Conservation (phyloP, 2,888 invertebrate species). For the Gnatocerus cornutus region DNA sequence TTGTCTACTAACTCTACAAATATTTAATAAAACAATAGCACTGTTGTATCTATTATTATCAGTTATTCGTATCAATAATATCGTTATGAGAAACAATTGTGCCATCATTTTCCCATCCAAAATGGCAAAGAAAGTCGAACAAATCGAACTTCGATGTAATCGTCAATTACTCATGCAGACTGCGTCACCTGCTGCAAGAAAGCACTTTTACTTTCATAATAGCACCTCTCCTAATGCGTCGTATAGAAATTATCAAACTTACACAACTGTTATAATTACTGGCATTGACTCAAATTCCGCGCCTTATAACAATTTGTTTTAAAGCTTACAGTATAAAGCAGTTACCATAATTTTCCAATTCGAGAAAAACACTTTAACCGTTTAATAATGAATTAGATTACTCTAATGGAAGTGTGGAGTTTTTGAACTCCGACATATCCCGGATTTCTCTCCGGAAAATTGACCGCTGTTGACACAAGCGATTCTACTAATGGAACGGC, state of each 20-base stretch:
- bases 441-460: constrained; percentile 39
- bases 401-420: constrained; percentile 27
- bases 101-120: constrained; percentile 8
- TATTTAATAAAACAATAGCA: too few species aligned
- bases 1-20: neutral
- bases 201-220: constrained; percentile 49
- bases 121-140: constrained; percentile 39
- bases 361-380: constrained; percentile 1
- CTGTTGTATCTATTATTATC: neutral
- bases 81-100: neutral
- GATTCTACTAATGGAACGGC: constrained; percentile 40
- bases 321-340: neutral
- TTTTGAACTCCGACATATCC: constrained; percentile 33
- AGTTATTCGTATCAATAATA: neutral
- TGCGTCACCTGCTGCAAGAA: constrained; percentile 42
- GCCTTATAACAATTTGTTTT: neutral
- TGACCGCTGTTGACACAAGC: constrained; percentile 45
- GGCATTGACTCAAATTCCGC: constrained; percentile 45
- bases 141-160: constrained; percentile 5
- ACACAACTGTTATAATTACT: constrained; percentile 36
- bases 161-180: constrained; percentile 22
- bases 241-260: constrained; percentile 28
- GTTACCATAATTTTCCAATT: constrained; percentile 15
- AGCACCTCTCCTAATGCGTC: constrained; percentile 38
- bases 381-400: constrained; percentile 28